Conservation (phyloP, 2,888 invertebrate species). For the Trichogramma evanescens region DNA sequence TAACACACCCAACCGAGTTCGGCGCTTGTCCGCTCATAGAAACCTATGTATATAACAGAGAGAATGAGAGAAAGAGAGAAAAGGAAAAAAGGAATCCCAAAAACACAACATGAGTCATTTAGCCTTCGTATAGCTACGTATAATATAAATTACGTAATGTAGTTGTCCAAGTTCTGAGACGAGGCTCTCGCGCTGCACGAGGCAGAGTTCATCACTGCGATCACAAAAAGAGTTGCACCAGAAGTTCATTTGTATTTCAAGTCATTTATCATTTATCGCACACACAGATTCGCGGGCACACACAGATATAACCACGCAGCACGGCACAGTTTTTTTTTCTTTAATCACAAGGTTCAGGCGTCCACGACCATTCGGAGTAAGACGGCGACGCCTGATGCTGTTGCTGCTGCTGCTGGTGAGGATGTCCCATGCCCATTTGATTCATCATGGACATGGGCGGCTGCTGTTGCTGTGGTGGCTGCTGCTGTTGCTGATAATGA, state of each 20-base stretch:
- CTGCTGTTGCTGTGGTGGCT: slow-evolving; percentile 27
- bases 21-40: no score
- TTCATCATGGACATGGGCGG: slow-evolving; percentile 27
- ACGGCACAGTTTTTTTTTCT: neutral
- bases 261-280: no score
- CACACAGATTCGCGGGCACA: neutral
- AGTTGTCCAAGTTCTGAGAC: no score
- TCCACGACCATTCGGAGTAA: slow-evolving; percentile 39
- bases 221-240: neutral
- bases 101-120: no score
- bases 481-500: slow-evolving; percentile 37
- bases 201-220: neutral
- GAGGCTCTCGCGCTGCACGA: no score
- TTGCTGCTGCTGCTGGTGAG: slow-evolving; percentile 31
- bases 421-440: slow-evolving; percentile 26
- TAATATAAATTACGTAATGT: no score
- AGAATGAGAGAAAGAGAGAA: no score
- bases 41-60: no score
- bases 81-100: no score
- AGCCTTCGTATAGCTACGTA: no score
- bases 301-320: no score
- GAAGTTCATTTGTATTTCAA: neutral
- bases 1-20: no score
- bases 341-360: slow-evolving; percentile 42
- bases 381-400: slow-evolving; percentile 24